Evolutionary conservation across 2,797 vertebrate genomes (phyloP), one percentile per base, ranked within the genome.

Genomic region (Onychomys leucogaster): DNA sequence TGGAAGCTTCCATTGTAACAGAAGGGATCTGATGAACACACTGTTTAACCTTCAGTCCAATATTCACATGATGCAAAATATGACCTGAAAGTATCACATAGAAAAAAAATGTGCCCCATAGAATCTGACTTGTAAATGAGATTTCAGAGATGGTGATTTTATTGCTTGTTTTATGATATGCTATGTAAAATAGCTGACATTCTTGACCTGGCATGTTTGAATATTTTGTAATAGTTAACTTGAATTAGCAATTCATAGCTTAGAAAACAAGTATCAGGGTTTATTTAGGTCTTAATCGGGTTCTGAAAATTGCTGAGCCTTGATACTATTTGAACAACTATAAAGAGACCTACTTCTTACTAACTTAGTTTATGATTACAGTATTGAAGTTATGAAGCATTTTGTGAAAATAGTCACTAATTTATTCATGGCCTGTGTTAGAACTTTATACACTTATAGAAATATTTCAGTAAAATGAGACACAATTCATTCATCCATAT

Each of bases 51-150:
- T 99, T 99, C 94, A 99, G 96, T 41, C 99, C 99, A 17, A 99
- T 99, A 98, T 99, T 99, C 98, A 99, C 99, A 95, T 99, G 99
- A 98, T 99, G 99, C 93, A 99, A 98, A 99, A 99, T 99, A 99
- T 99, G 99, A 98, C 99, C 99, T 99, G 96, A 98, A 98, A 98
- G 98, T 96, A 98, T 95, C 8, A 97, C 96, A 92, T 97, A 96
- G 97, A 97, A 98, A 46, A 90, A 90, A 78, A 97, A 98, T 98
- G 92, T 95, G 91, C 97, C 96, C 98, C 97, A 52, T 89, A 97
- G 96, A 97, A 95, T 98, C 96, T 76, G 91, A 98, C 98, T 98
- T 98, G 98, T 97, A 98, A 98, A 98, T 90, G 95, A 92, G 92
- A 93, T 98, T 98, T 98, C 89, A 96, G 95, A 98, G 90, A 97